Evolutionary conservation across 2,888 invertebrate genomes (phyloP).

Genomic region (Callimorpha dominula): DNA sequence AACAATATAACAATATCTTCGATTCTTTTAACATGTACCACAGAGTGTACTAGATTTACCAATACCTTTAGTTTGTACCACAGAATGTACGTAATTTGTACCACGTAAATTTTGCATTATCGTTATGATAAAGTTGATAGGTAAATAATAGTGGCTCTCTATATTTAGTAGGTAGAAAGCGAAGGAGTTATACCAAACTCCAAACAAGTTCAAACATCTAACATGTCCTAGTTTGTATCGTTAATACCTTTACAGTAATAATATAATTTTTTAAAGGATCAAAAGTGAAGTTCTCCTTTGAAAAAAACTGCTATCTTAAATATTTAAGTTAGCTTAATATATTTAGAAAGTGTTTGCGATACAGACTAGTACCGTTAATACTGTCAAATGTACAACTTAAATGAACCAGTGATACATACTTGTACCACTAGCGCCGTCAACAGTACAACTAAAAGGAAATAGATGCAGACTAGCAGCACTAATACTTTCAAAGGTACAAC

Average conservation of each 20-base stretch:
- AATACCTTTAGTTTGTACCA: background rate
- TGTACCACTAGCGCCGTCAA: background rate
- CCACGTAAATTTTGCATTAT: background rate
- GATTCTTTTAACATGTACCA: conserved; percentile 3
- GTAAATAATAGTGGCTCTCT: background rate
- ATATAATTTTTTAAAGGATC: background rate
- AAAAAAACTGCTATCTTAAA: background rate
- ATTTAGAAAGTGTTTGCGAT: background rate
- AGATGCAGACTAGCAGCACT: background rate
- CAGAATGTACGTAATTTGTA: no score
- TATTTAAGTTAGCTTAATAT: background rate
- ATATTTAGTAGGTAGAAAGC: background rate
- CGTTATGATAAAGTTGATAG: background rate
- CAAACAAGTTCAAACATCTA: background rate
- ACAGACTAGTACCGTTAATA: conserved; percentile 5
- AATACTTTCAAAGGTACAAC: conserved; percentile 4
- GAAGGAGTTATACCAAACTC: background rate
- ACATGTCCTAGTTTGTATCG: background rate
- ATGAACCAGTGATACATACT: background rate
- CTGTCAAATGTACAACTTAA: background rate
- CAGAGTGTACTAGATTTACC: background rate
- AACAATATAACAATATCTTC: background rate
- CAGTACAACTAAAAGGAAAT: background rate
- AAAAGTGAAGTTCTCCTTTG: background rate
- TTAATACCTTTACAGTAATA: background rate